Evolutionary conservation across 2,888 invertebrate species (phyloP), one percentile per base, ranked within the genome.

Genomic region (Oscheius sp.): DNA sequence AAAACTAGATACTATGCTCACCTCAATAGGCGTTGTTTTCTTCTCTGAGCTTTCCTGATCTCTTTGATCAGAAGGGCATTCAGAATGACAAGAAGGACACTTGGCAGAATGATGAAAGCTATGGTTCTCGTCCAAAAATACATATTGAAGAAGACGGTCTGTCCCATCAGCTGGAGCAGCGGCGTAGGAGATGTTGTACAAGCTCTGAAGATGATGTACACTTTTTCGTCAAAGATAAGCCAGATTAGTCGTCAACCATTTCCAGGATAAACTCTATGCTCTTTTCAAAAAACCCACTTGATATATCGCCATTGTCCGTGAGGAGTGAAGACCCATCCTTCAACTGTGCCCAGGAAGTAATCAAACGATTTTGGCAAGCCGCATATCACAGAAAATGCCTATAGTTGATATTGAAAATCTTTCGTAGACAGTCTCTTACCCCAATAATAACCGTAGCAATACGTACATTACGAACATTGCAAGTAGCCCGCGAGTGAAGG

Each of bases 41-140:
- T 93, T 73, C 92, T 91, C 89, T 95, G 94, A 0, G 96, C 96
- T 80, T 93, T 92, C 72, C 94, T 92, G 92, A 97, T 93, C 0
- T 96, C 95, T 70, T 93, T 91, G 89, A 96, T 95, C 2, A 97
- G 92, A 9, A 96, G 91, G 0, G 94, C 93, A 89, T 96, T 96
- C 68, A 97, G 92, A 29, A 95, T 93, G 0, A 96, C 95, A 57
- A 97, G 92, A 1, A 94, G 93, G 10, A 94, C 93, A 91, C 96
- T 96, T 0, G 96, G 96, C 75, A 95, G 92, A 79, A 95, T 91
- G 89, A 96, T 95, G n/a, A 96, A 95, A 90, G 95, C 95, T 7
- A 96, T 90, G 11, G 96, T 94, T 13, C 96, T 92, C 90, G 95
- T 96, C 88, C 93, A 93, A 91, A 92, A 91, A 79, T 91, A 91